Evolutionary conservation across 2,113 vertebrate genomes (phyloP), one percentile per base, ranked within the genome.

Genomic region (Aspiorhynchus laticeps): DNA sequence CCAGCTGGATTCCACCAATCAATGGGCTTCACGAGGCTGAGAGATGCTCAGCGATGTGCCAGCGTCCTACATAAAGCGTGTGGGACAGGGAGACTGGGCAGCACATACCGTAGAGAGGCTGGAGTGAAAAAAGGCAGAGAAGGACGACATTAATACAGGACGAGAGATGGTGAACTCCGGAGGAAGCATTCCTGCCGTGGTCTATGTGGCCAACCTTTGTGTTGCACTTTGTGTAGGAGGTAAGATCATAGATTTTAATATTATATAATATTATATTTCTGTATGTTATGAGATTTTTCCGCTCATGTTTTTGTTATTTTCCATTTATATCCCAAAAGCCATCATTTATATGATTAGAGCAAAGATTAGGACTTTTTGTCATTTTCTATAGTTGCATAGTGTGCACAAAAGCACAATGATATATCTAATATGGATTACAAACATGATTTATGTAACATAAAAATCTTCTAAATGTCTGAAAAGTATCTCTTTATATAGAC

Each of bases 1-100:
- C 94, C 92, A 93, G 93, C 92, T 93, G 92, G 94, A 93, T 94
- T 95, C 95, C 94, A 96, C 95, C 95, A 95, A 96, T 95, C 95
- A 92, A 94, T 94, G 93, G 90, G 90, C 91, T 77, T 26, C 43
- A 90, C 78, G 90, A 91, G 92, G 93, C 92, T 93, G 94, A 75
- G 91, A 93, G 92, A 93, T 94, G 91, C 89, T 89, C 91, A 90
- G 87, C 91, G 90, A 93, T 93, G 93, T 94, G 93, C 95, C 93
- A 90, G 91, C 92, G 92, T 95, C 94, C 95, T 94, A 96, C 93
- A 95, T 95, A 95, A 95, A 94, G 93, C 93, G 94, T 89, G 92
- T 88, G 89, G 94, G 93, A 94, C 92, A 89, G 93, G 90, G 89
- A 94, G 90, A 86, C 65, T 74, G 80, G 90, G 91, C 90, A 85